Conservation (phyloP, 2,888 invertebrate species). For the Holacanthella duospinosa region DNA sequence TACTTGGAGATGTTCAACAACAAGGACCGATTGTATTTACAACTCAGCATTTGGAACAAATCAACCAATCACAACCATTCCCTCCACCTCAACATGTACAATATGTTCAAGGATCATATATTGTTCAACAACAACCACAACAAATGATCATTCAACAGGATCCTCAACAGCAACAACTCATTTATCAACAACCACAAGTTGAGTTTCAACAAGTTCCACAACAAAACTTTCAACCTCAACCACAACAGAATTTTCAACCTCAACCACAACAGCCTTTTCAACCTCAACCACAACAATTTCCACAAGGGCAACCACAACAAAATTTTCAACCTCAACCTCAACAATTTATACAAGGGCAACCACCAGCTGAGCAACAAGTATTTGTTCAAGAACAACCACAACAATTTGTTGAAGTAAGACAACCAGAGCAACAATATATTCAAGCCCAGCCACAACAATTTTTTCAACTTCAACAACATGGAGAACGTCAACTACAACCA, state of each 20-base stretch:
- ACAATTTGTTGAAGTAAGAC: background rate
- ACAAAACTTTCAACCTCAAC: background rate
- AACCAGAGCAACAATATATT: background rate
- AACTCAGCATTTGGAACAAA: background rate
- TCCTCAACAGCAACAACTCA: background rate
- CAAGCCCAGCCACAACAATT: background rate
- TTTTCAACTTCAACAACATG: background rate
- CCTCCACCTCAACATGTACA: background rate
- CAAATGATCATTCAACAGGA: background rate
- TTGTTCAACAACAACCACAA: background rate
- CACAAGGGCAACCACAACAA: background rate
- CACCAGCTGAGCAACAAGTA: background rate
- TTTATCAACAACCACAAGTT: background rate
- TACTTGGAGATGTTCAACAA: background rate
- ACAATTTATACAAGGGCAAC: background rate
- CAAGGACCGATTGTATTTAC: background rate
- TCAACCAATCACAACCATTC: background rate
- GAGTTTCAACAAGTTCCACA: background rate
- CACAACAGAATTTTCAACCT: background rate
- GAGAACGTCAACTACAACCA: background rate
- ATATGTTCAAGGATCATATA: background rate
- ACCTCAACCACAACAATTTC: background rate
- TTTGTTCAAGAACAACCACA: background rate
- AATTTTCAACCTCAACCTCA: background rate
- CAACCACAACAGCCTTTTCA: background rate